Conservation (phyloP, 2,888 invertebrate genomes). For the Poecilobothrus nobilitatus region DNA sequence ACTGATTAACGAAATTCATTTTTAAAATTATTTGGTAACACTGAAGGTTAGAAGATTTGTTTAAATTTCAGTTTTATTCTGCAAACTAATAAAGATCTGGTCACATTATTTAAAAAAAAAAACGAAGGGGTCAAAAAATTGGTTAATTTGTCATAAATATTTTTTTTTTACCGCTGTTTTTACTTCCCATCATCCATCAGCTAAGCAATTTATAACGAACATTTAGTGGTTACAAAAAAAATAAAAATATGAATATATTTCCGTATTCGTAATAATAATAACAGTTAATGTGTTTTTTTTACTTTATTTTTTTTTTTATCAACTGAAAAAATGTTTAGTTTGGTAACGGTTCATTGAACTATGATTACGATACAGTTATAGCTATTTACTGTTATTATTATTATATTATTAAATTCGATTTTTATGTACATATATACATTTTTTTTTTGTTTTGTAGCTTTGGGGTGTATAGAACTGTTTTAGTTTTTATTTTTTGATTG, state of each 20-base stretch:
- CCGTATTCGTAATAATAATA: not conserved
- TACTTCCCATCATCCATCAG: not conserved
- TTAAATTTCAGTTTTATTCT: no score
- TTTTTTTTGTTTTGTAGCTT: not conserved
- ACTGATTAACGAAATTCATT: no score
- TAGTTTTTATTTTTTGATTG: not conserved
- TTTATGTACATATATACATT: not conserved
- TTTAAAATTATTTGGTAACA: no score
- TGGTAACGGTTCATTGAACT: constrained; percentile 1
- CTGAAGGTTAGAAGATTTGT: no score
- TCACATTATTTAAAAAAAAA: no score
- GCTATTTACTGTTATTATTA: not conserved
- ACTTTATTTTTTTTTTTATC: not conserved
- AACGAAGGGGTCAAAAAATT: no score
- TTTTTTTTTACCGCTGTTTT: no score
- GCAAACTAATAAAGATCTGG: no score
- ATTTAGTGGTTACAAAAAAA: not conserved
- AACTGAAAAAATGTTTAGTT: no score
- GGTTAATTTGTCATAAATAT: no score
- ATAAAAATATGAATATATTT: not conserved
- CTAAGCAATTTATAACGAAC: not conserved
- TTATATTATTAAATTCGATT: not conserved
- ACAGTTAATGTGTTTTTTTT: not conserved
- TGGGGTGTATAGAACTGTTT: not conserved
- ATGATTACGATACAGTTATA: not conserved